Percentiles rank a stretch among this genome's conserved stretches.
phyloP scores from a whole-genome alignment of 2,888 invertebrate genomes.

The Tetropium fuscum region DNA sequence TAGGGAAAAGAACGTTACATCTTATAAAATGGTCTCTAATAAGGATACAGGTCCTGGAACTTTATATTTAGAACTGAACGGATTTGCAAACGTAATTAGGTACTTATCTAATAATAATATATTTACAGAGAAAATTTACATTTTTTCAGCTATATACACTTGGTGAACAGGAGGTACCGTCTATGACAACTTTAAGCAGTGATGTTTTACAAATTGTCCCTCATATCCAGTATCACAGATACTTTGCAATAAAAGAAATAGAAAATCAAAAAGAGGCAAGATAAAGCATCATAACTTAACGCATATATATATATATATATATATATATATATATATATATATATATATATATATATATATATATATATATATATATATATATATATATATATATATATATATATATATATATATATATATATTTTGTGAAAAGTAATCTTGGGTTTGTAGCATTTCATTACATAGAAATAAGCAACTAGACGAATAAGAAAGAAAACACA shows the following conservation, averaged over 20 bases:
- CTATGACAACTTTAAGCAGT: conserved; percentile 73
- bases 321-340: no score
- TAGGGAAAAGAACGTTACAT: conserved; percentile 30
- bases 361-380: no score
- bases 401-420: no score
- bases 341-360: no score
- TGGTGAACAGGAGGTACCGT: conserved; percentile 78
- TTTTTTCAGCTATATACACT: conserved; percentile 71
- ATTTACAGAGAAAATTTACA: background rate
- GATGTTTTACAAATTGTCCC: conserved; percentile 72
- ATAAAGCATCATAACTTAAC: no score
- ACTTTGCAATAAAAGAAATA: conserved; percentile 68
- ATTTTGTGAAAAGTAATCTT: no score
- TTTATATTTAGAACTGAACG: conserved; percentile 68
- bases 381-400: no score
- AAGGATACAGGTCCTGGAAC: conserved; percentile 73
- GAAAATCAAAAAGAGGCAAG: conserved; percentile 75
- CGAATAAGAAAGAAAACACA: no score
- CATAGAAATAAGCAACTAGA: no score
- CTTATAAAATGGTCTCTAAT: conserved; percentile 73
- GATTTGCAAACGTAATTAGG: conserved; percentile 67
- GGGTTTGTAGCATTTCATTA: no score
- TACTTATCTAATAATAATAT: background rate
- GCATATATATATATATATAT: no score
- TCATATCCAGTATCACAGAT: conserved; percentile 67